Evolutionary conservation across 2,888 invertebrate species (phyloP).

Genomic region (Diarsia mendica): DNA sequence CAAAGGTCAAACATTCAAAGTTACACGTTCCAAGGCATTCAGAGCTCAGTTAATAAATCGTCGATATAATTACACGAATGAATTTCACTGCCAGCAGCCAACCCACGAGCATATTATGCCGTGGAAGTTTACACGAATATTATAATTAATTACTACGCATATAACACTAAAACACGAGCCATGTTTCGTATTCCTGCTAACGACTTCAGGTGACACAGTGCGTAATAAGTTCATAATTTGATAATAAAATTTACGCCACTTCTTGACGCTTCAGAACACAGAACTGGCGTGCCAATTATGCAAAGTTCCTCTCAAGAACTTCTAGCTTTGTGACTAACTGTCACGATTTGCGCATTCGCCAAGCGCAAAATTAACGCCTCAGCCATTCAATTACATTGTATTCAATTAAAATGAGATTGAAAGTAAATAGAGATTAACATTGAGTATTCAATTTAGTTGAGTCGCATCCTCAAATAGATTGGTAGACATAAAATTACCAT

Average conservation of each 20-base stretch:
- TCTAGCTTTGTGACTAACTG: conserved; percentile 79
- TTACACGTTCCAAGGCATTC: conserved; percentile 25
- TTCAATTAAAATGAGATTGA: conserved; percentile 52
- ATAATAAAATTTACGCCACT: conserved; percentile 74
- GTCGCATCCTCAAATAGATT: conserved; percentile 34
- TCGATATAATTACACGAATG: conserved; percentile 63
- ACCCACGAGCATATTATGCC: conserved; percentile 54
- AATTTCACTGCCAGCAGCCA: conserved; percentile 51
- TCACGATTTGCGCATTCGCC: conserved; percentile 74
- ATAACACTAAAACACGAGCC: conserved; percentile 61
- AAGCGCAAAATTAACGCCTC: conserved; percentile 54
- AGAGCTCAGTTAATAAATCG: conserved; percentile 54
- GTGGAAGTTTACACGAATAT: conserved; percentile 63
- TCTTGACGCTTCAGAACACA: conserved; percentile 66
- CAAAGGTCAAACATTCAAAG: conserved; percentile 34
- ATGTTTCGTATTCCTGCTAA: conserved; percentile 56
- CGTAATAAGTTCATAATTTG: conserved; percentile 67
- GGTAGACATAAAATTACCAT: conserved; percentile 49
- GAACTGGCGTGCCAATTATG: conserved; percentile 82
- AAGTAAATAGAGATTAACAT: conserved; percentile 37
- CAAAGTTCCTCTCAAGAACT: conserved; percentile 79
- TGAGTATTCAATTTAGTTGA: conserved; percentile 28
- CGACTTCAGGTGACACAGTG: conserved; percentile 56
- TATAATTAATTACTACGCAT: conserved; percentile 66
- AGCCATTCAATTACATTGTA: conserved; percentile 52